Evolutionary conservation across 2,113 vertebrate genomes (phyloP), one percentile per base, ranked within the genome.

Genomic region (Pseudopipra pipra): DNA sequence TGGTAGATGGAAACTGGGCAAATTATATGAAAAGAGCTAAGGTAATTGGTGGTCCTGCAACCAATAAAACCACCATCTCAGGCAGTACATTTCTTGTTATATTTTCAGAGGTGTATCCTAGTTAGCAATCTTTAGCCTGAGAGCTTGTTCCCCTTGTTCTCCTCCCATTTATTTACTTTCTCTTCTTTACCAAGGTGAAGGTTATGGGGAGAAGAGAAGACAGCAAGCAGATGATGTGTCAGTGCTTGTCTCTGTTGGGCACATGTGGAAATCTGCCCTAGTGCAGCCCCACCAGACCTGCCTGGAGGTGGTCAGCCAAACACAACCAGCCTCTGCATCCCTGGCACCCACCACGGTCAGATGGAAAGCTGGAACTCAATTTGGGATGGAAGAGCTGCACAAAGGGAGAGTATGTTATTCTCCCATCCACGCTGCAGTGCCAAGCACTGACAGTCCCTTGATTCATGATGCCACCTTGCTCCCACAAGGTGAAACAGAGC

Each of bases 401-500:
- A 41, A 47, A 72, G 4, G 13, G 14, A 59, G 11, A 18, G 11
- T 58, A 5, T 59, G 14, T 4, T 22, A 3, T 31, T 63, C 35
- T 52, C 24, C 27, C 8, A 21, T 14, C 27, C 6, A 2, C 61
- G 28, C 8, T 2, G 0, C 27, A 43, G 20, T 73, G 35, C 25
- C 46, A 47, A 41, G 6, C 15, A 80, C 21, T 2, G 19, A 1
- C 35, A 0, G 0, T 8, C 12, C 41, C 85, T 61, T 33, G 24
- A 41, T 71, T 78, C 11, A 12, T 12, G 5, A 30, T 25, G 58
- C 58, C 58, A 59, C 15, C n/a, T 37, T 25, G 23, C 19, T 72
- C 31, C 17, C 14, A 41, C 0, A 4, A 37, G 5, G 25, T 0
- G 1, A 55, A 61, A 30, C n/a, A 79, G 30, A 65, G 30, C 16